These are phyloP conservation scores for Melanostoma scalare DNA, from an alignment of 2,888 invertebrate genomes.

Conservation along the genomic window DNA sequence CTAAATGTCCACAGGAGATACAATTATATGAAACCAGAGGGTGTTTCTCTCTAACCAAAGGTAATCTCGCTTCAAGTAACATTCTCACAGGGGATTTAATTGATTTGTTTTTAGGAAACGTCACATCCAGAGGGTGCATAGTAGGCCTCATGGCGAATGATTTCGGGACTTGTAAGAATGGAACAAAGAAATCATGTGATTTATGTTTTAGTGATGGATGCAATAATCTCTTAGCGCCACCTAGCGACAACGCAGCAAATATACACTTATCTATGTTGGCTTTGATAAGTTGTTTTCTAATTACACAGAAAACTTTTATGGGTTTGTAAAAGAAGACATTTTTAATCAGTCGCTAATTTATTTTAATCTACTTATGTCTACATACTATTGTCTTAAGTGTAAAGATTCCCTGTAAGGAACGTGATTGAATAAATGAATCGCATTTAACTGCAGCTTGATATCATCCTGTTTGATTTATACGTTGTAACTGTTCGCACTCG, in stretches of 20 bases:
- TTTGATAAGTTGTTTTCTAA: neutral
- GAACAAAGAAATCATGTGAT: slow-evolving; percentile 73
- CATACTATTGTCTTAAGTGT: too few species aligned
- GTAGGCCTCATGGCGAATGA: slow-evolving; percentile 74
- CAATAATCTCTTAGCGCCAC: slow-evolving; percentile 71
- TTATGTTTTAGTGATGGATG: slow-evolving; percentile 76
- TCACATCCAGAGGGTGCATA: slow-evolving; percentile 77
- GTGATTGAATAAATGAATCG: too few species aligned
- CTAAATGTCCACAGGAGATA: slow-evolving; percentile 52
- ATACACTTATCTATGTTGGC: neutral
- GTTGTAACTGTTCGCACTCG: too few species aligned
- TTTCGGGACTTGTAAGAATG: slow-evolving; percentile 73
- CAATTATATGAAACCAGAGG: slow-evolving; percentile 68
- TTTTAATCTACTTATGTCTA: too few species aligned
- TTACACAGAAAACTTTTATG: neutral
- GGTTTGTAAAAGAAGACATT: too few species aligned
- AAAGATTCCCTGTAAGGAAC: too few species aligned
- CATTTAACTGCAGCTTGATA: too few species aligned
- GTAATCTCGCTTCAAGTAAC: slow-evolving; percentile 45
- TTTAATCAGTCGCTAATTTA: too few species aligned
- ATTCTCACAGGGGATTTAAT: neutral
- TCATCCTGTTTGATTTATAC: too few species aligned
- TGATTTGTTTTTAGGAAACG: slow-evolving; percentile 71
- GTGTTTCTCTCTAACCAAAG: slow-evolving; percentile 68
- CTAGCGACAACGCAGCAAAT: neutral